phyloP scores from a whole-genome alignment of 2,113 vertebrate species.

The Paracyprichromis sp. region DNA sequence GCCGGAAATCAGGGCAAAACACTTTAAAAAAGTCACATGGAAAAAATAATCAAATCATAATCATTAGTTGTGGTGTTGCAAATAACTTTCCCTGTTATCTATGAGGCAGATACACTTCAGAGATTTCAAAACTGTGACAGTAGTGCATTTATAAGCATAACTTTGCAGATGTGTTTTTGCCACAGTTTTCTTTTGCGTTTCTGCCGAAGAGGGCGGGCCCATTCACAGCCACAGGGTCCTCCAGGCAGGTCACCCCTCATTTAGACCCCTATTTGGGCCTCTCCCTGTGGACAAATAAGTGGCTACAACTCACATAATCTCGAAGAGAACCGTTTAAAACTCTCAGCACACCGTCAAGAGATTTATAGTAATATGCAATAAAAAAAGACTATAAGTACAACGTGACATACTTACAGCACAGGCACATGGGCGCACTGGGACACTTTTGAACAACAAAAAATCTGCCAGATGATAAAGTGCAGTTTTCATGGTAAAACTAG shows the following conservation, averaged over 20 bases:
- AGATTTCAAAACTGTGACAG: neutral
- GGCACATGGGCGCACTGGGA: neutral
- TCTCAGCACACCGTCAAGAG: neutral
- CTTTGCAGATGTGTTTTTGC: neutral
- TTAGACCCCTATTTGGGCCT: constrained; percentile 10
- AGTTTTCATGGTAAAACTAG: neutral
- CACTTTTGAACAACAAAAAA: neutral
- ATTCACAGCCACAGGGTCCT: neutral
- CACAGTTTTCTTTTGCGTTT: neutral
- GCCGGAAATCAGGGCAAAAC: constrained; percentile 33
- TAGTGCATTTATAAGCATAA: neutral
- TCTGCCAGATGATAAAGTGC: neutral
- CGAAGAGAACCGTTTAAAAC: neutral
- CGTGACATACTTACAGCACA: neutral
- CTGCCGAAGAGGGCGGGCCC: neutral
- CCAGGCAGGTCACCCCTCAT: constrained; percentile 22
- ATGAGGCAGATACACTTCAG: neutral
- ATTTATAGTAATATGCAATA: neutral
- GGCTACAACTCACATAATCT: neutral
- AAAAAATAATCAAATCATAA: neutral
- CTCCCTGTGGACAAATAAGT: constrained; percentile 12
- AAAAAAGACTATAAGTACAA: neutral
- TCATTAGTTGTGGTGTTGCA: neutral
- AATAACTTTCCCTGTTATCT: neutral
- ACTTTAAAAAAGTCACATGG: neutral